These are phyloP conservation scores for Aplysina aerophoba DNA, from an alignment of 37 sponge, comb jelly and placozoan genomes.

Conservation along the genomic window DNA sequence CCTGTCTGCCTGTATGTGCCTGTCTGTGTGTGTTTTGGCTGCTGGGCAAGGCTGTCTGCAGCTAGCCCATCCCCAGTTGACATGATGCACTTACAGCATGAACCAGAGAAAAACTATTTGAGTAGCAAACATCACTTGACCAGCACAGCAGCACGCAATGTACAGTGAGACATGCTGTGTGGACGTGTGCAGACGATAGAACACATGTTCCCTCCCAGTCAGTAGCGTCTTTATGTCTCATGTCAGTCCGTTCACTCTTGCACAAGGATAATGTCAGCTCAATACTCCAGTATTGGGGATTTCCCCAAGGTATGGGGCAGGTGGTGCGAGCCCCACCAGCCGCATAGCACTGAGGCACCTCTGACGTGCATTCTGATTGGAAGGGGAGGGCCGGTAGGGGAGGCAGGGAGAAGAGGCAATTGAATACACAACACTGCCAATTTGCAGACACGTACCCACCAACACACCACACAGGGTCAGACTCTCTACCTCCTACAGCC, in stretches of 20 bases:
- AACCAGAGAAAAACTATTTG: no score
- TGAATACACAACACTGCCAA: no score
- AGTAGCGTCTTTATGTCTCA: slow-evolving; percentile 57
- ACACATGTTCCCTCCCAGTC: slow-evolving; percentile 72
- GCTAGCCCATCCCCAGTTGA: no score
- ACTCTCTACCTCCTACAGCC: neutral
- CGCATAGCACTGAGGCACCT: slow-evolving; percentile 15
- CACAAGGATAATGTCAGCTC: slow-evolving; percentile 45
- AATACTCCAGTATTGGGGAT: slow-evolving; percentile 68
- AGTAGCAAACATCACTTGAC: no score
- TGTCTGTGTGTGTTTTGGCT: no score
- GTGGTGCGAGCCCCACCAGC: slow-evolving; percentile 17
- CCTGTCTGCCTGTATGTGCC: no score
- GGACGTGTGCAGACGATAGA: slow-evolving; percentile 66
- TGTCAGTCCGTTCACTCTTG: slow-evolving; percentile 54
- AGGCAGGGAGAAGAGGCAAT: no score
- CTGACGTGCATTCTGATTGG: neutral
- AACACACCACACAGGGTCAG: neutral
- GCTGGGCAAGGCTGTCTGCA: no score
- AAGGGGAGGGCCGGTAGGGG: no score
- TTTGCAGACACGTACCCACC: neutral
- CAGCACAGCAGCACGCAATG: no score
- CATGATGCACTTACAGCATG: no score
- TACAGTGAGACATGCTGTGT: no score
- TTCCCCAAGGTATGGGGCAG: neutral